Base-by-base conservation (phyloP, 2,797 vertebrate genomes). In the Pelodytes ibericus region DNA sequence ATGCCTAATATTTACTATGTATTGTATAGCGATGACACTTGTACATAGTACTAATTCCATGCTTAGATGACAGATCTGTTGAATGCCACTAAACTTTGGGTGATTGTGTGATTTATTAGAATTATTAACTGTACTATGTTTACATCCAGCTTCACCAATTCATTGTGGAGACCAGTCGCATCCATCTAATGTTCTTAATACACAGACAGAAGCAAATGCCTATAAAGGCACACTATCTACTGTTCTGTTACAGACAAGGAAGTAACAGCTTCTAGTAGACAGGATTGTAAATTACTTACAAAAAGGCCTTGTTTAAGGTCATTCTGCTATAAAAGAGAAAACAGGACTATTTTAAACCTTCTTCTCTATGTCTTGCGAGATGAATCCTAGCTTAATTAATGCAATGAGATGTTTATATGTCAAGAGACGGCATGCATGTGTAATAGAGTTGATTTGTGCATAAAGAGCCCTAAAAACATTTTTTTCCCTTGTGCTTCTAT, bases 221-320 rank as follows among this genome's bases (percentile, higher is more conserved):
- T 24, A n/a, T 7, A 61, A 68, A 41, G 44, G 63, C 25, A 67
- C 57, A 26, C 56, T 56, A 62, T 79, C 57, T 59, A 68, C 73
- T 79, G 76, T 73, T 72, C 64, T 78, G 61, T 72, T 72, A 61
- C 70, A 71, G 68, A 65, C 75, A 67, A 30, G 57, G 56, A 72
- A 56, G 62, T 68, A 79, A 63, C 41, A 53, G 70, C 56, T 66
- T 62, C 31, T 41, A 24, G 56, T 10, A 68, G 70, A 79, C 70
- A 79, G 63, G 57, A 73, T 79, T 67, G 62, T 79, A 79, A 79
- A 79, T 79, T 68, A 68, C 76, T 79, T 67, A 79, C 76, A 79
- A 44, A 68, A 62, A 79, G 76, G 76, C 57, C 76, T 66, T 33
- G 53, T 65, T 79, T 68, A 68, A 79, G 76, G 76, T 79, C 76